phyloP scores from a whole-genome alignment of 2,113 vertebrate genomes.

The Terrapene triunguis region DNA sequence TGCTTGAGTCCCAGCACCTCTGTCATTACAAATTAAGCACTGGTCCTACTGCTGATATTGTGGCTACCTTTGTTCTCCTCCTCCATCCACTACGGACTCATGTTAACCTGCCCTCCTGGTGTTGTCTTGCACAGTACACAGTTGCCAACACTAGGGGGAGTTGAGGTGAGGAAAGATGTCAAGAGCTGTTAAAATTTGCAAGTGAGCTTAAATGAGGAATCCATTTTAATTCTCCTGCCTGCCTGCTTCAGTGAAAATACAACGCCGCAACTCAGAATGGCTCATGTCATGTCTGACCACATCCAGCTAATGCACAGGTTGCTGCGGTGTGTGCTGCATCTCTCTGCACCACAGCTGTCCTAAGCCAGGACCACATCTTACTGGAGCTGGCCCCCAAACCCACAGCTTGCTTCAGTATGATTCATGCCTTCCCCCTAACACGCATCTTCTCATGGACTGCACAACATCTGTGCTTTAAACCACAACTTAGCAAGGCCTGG shows the following conservation, averaged over 20 bases:
- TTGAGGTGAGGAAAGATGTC: background rate
- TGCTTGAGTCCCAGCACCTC: too few species aligned
- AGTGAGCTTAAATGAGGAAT: slow-evolving; percentile 27
- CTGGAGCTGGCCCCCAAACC: background rate
- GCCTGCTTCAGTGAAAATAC: slow-evolving; percentile 59
- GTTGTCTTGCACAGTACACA: fast-evolving
- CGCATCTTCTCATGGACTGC: background rate
- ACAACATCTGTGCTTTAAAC: background rate
- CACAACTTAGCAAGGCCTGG: background rate
- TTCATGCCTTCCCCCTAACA: background rate
- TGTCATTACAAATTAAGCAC: too few species aligned
- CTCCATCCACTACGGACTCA: background rate
- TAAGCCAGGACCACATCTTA: background rate
- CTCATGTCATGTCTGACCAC: slow-evolving; percentile 6
- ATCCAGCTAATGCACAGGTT: slow-evolving; percentile 19
- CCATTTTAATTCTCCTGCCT: slow-evolving; percentile 56
- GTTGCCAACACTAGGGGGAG: background rate
- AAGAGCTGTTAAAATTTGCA: background rate
- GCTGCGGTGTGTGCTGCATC: background rate
- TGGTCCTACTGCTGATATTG: background rate
- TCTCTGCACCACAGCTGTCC: background rate
- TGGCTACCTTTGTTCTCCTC: background rate
- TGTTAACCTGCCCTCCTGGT: fast-evolving
- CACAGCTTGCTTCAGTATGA: background rate
- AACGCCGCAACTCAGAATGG: background rate